Conservation (phyloP, 2,113 vertebrate genomes). For the Enhydra lutris region DNA sequence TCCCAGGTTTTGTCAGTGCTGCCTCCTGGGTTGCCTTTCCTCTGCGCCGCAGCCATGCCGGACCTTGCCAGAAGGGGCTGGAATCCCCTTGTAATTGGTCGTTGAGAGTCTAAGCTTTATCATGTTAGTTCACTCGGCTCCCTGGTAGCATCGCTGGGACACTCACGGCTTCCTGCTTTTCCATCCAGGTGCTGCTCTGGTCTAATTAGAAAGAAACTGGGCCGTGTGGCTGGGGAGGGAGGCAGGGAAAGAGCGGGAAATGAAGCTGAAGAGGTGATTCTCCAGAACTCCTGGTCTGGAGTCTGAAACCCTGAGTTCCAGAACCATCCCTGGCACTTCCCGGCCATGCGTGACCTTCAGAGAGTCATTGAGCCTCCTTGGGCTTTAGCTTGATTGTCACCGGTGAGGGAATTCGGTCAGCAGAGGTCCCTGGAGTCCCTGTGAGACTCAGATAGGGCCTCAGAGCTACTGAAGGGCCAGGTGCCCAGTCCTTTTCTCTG, state of each 20-base stretch:
- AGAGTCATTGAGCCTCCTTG: neutral
- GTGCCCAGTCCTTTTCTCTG: rapidly evolving
- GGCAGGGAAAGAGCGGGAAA: neutral
- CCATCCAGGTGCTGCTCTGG: neutral
- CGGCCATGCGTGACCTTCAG: rapidly evolving
- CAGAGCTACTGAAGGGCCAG: rapidly evolving
- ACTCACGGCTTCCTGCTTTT: neutral
- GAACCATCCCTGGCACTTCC: neutral
- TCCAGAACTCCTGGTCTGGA: neutral
- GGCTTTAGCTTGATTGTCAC: neutral
- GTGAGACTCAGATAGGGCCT: too few relatives aligned
- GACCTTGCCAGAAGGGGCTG: too few relatives aligned
- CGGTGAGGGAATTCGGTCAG: neutral
- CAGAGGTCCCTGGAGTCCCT: too few relatives aligned
- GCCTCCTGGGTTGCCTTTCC: neutral
- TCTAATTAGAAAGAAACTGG: neutral
- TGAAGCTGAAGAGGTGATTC: neutral
- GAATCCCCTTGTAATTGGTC: too few relatives aligned
- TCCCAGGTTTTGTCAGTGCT: too few relatives aligned
- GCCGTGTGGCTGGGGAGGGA: neutral
- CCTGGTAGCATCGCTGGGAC: neutral
- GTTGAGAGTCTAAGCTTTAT: neutral
- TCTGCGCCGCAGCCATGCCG: rapidly evolving
- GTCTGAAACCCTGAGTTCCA: neutral
- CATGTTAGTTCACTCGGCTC: neutral